These are phyloP conservation scores for Drosophila rellima DNA, from an alignment of 2,888 invertebrate species.

Conservation along the genomic window DNA sequence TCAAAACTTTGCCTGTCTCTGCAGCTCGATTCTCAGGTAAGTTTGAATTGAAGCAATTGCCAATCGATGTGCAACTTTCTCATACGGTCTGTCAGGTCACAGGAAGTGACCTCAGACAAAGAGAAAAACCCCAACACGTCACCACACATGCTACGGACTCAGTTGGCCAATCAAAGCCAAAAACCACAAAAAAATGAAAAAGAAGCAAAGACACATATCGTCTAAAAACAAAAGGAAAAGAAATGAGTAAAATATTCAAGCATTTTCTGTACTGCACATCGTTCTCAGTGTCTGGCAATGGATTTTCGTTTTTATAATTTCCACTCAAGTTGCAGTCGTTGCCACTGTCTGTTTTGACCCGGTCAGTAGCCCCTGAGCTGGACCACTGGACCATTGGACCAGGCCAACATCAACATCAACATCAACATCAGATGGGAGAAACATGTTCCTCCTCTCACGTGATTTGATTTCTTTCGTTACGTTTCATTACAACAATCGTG, in stretches of 20 bases:
- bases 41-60: constrained; percentile 18
- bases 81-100: constrained; percentile 55
- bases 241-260: constrained; percentile 68
- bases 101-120: constrained; percentile 59
- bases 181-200: constrained; percentile 52
- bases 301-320: constrained; percentile 76
- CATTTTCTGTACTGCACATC: constrained; percentile 59
- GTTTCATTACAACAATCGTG: constrained; percentile 78
- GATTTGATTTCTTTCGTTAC: constrained; percentile 80
- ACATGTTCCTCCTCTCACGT: constrained; percentile 76
- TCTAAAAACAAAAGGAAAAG: constrained; percentile 16
- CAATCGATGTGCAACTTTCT: constrained; percentile 54
- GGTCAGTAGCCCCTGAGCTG: constrained; percentile 14
- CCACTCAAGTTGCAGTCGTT: constrained; percentile 21
- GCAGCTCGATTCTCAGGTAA: constrained; percentile 19
- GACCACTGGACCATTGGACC: too few species aligned
- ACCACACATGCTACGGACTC: constrained; percentile 31
- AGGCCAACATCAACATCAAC: constrained; percentile 44
- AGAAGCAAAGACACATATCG: constrained; percentile 17
- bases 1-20: constrained; percentile 37
- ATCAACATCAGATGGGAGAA: too few species aligned
- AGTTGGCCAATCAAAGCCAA: constrained; percentile 66
- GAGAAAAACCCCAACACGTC: constrained; percentile 43
- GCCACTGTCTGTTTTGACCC: constrained; percentile 2
- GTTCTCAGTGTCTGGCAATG: constrained; percentile 36